Conservation (phyloP, 2,797 vertebrate species). For the Poecilia gillii region DNA sequence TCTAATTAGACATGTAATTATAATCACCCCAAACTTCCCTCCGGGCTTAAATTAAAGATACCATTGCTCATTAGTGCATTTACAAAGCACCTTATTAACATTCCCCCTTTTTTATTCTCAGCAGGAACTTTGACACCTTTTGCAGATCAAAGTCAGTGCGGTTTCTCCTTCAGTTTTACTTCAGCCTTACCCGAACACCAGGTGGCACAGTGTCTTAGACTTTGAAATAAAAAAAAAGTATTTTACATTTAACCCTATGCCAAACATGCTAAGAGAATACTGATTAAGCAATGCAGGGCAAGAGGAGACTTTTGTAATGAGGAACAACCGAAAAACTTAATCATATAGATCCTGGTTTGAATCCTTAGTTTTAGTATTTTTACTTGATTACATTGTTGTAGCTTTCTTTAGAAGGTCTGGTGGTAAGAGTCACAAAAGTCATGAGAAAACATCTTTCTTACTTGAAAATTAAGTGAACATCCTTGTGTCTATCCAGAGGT, state of each 20-base stretch:
- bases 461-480: not conserved
- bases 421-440: not conserved
- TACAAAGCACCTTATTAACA: not conserved
- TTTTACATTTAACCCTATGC: not conserved
- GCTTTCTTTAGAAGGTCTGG: not conserved
- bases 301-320: not conserved
- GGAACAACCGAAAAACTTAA: not conserved
- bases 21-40: not conserved
- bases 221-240: not conserved
- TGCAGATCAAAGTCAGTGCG: not conserved
- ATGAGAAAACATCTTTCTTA: not conserved
- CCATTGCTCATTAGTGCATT: not conserved
- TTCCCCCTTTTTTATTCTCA: not conserved
- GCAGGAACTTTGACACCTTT: not conserved
- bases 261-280: not conserved
- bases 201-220: not conserved
- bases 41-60: not conserved
- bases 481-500: not conserved
- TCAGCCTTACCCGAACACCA: not conserved
- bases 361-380: not conserved
- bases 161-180: constrained; percentile 2
- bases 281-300: not conserved
- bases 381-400: not conserved
- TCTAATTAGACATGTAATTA: constrained; percentile 1
- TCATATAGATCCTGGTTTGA: not conserved